Evolutionary conservation across 2,113 vertebrate genomes (phyloP).

Genomic region (Stegastes partitus): DNA sequence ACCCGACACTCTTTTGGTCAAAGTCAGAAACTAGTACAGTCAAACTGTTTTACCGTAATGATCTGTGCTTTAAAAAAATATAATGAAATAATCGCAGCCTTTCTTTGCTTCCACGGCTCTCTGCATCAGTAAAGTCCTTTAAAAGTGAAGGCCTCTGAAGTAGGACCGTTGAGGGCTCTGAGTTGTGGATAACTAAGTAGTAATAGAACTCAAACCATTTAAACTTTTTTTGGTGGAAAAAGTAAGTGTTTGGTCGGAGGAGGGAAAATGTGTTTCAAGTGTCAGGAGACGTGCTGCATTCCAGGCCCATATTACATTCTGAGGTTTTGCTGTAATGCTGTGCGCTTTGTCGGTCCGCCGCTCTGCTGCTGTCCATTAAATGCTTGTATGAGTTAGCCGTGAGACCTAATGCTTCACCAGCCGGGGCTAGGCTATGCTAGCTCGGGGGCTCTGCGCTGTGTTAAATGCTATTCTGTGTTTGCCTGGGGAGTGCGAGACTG

Average conservation of each 20-base stretch:
- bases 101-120: neutral
- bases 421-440: slow-evolving; percentile 42
- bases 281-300: slow-evolving; percentile 41
- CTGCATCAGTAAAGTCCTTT: neutral
- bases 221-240: slow-evolving; percentile 19
- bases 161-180: neutral
- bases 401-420: slow-evolving; percentile 41
- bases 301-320: slow-evolving; percentile 32
- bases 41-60: no score
- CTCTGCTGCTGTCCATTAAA: slow-evolving; percentile 60
- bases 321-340: slow-evolving; percentile 31
- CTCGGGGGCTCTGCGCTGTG: slow-evolving; percentile 34
- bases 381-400: slow-evolving; percentile 55
- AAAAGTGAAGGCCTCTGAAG: neutral
- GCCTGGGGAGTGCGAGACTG: slow-evolving; percentile 63
- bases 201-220: slow-evolving; percentile 33
- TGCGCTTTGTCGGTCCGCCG: slow-evolving; percentile 15
- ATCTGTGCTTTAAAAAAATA: no score
- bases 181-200: neutral
- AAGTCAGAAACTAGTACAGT: no score
- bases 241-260: slow-evolving; percentile 5
- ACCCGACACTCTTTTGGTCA: neutral
- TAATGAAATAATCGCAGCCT: no score
- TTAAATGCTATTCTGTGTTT: slow-evolving; percentile 76
- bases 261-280: slow-evolving; percentile 35